Conservation (phyloP, 2,888 invertebrate species). For the Halictus ligatus region DNA sequence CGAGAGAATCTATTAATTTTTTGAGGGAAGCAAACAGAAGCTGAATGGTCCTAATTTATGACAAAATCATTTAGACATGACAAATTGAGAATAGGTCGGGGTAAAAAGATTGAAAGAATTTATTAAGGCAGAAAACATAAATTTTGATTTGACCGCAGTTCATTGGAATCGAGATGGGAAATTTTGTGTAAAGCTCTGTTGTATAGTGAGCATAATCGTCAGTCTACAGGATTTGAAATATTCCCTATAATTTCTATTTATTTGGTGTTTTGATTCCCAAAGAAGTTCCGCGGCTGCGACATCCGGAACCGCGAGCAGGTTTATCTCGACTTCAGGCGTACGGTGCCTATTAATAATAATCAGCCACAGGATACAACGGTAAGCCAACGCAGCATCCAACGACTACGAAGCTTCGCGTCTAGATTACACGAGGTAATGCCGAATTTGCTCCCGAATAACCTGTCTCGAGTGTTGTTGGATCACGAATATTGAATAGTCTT, state of each 20-base stretch:
- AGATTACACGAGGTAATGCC: constrained; percentile 54
- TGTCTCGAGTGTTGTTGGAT: constrained; percentile 12
- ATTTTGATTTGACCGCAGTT: no score
- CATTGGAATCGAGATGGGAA: no score
- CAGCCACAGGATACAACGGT: constrained; percentile 49
- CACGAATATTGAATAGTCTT: constrained; percentile 42
- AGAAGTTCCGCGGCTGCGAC: background rate
- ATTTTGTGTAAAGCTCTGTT: no score
- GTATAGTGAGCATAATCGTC: no score
- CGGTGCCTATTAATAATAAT: constrained; percentile 51
- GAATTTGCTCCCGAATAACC: constrained; percentile 40
- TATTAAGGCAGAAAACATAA: no score
- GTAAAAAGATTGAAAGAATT: no score
- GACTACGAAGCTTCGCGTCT: constrained; percentile 45
- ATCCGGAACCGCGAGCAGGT: constrained; percentile 14
- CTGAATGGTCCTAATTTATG: no score
- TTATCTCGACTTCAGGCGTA: constrained; percentile 4
- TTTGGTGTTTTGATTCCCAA: background rate
- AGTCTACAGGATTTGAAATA: no score
- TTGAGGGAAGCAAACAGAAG: no score
- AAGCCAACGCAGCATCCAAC: constrained; percentile 48
- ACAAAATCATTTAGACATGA: no score
- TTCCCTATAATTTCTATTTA: background rate
- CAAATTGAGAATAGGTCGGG: no score
- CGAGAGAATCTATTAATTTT: no score